These are phyloP conservation scores for Fragum fragum DNA, from an alignment of 2,888 invertebrate species.

Conservation along the genomic window DNA sequence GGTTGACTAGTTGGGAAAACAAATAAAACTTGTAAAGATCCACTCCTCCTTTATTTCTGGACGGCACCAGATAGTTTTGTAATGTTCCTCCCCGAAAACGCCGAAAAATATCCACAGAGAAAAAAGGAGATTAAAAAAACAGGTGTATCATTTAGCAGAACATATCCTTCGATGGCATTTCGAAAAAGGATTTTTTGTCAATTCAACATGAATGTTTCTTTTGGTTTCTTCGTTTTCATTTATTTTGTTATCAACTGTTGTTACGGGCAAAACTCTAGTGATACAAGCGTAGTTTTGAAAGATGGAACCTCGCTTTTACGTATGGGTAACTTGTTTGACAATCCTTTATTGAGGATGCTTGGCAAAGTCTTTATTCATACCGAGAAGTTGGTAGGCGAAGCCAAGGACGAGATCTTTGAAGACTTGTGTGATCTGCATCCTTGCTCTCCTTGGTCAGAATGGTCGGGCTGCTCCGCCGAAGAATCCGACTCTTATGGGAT, in stretches of 20 bases:
- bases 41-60: too few species aligned
- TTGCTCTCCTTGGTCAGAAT: slow-evolving; percentile 9
- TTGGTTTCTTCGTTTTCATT: not conserved
- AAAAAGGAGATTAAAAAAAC: too few species aligned
- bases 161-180: too few species aligned
- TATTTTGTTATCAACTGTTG: not conserved
- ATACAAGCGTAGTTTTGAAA: not conserved
- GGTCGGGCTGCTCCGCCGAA: slow-evolving; percentile 9
- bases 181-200: too few species aligned
- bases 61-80: too few species aligned
- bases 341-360: slow-evolving; percentile 8
- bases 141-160: too few species aligned
- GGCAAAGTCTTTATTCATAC: slow-evolving; percentile 14
- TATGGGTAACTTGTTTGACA: not conserved
- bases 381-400: not conserved
- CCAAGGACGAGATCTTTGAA: slow-evolving; percentile 15
- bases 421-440: slow-evolving; percentile 12
- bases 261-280: not conserved
- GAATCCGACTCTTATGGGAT: slow-evolving; percentile 6
- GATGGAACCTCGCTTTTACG: not conserved
- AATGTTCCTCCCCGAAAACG: too few species aligned
- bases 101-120: too few species aligned
- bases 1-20: too few species aligned
- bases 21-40: too few species aligned
- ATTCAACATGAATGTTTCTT: not conserved